Base-by-base conservation (phyloP, 2,113 vertebrate genomes). In the Ceyx melanurus region DNA sequence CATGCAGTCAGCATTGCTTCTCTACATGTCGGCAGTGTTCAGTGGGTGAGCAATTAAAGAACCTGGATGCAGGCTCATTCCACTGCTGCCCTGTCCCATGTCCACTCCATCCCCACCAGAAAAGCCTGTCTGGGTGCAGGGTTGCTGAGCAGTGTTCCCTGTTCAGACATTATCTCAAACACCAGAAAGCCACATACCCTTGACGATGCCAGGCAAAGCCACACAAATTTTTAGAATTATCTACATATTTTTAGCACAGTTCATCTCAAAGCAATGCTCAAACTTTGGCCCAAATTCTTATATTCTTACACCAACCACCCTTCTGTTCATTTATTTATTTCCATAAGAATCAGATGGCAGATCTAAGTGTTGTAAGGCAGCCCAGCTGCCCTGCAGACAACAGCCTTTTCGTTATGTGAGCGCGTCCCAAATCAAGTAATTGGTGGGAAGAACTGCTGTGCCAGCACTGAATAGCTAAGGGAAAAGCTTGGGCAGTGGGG, bases 1-100 rank as follows among this genome's bases (percentile, higher is more conserved):
- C 65, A 31, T 82, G 61, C 31, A 70, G 23, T 31, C 65, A 64
- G 48, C 29, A 26, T 12, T 1, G 0, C 5, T 51, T 68, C 46
- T n/a, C 61, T 6, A 13, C n/a, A 2, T 4, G 1, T 20, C 42
- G 65, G 67, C 35, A 10, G 31, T 6, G 35, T 6, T 40, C 67
- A 13, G n/a, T 31, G 62, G 13, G 6, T 2, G n/a, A 45, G 75
- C 58, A 26, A 40, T 26, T 26, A 40, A 43, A 57, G 18, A 22
- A 51, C 8, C 11, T 48, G 67, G 15, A 3, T 53, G 26, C 37
- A 40, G 26, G 20, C 19, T 51, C 4, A 11, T 50, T 43, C 10
- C 12, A 7, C 28, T 46, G 48, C 57, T 84, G 51, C 37, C 25
- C 18, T 0, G 0, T 57, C 26, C 56, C 8, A 0, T 48, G 60